Percentiles rank a stretch among this genome's conserved stretches.
phyloP scores from a whole-genome alignment of 2,888 invertebrate genomes.

The Agonopterix alstromeriana region DNA sequence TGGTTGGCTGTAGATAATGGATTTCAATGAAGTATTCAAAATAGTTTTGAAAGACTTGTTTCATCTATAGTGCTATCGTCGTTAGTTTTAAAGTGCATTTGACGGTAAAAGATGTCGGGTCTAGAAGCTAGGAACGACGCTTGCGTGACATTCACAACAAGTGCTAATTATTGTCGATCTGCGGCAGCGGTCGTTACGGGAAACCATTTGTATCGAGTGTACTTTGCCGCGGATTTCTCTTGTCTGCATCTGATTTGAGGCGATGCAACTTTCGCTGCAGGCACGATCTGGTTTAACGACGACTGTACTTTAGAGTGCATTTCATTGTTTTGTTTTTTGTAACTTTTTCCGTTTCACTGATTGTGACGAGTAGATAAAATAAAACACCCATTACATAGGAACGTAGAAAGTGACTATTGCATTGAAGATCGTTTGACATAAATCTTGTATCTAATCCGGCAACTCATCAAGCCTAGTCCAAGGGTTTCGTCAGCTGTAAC shows the following conservation, averaged over 20 bases:
- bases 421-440: not conserved
- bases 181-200: constrained; percentile 45
- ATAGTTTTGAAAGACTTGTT: too few species aligned
- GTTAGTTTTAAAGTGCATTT: too few species aligned
- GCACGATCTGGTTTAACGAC: constrained; percentile 57
- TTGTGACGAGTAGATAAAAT: not conserved
- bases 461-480: constrained; percentile 10
- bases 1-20: too few species aligned
- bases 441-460: constrained; percentile 4
- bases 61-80: too few species aligned
- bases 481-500: constrained; percentile 27
- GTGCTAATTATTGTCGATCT: constrained; percentile 53
- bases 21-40: too few species aligned
- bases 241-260: constrained; percentile 58
- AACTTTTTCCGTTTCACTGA: not conserved
- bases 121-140: constrained; percentile 6
- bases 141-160: constrained; percentile 62
- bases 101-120: too few species aligned
- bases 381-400: too few species aligned
- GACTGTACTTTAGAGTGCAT: constrained; percentile 14
- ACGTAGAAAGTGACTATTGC: too few species aligned
- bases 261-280: constrained; percentile 57
- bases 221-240: constrained; percentile 46
- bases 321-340: constrained; percentile 13
- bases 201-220: constrained; percentile 48